These are phyloP conservation scores for Cercocebus atys DNA, from an alignment of 2,113 vertebrate genomes.

Conservation along the genomic window DNA sequence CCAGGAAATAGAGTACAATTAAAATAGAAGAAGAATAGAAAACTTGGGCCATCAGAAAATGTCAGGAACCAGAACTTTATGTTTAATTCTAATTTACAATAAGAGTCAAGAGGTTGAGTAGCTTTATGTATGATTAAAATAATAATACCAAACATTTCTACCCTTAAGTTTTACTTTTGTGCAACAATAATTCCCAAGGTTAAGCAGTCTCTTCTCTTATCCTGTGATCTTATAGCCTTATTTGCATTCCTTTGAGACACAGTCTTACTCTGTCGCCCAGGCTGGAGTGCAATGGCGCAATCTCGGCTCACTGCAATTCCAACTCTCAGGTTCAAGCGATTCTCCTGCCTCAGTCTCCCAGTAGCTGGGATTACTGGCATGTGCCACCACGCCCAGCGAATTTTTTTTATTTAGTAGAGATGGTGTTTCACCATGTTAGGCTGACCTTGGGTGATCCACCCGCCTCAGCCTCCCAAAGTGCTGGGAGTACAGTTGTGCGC, in stretches of 20 bases:
- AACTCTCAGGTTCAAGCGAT: too few relatives aligned
- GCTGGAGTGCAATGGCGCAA: too few relatives aligned
- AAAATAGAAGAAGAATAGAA: background rate
- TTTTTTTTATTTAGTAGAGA: too few relatives aligned
- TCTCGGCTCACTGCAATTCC: too few relatives aligned
- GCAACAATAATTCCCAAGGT: background rate
- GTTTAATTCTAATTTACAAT: constrained; percentile 14
- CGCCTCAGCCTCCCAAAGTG: too few relatives aligned
- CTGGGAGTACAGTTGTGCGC: too few relatives aligned
- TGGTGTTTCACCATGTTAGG: too few relatives aligned
- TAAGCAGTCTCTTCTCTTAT: constrained; percentile 33
- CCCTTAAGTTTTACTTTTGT: constrained; percentile 18
- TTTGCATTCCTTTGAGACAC: background rate
- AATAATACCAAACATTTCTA: background rate
- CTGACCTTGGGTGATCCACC: too few relatives aligned
- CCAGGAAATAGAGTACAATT: background rate
- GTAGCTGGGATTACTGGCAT: too few relatives aligned
- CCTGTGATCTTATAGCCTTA: background rate
- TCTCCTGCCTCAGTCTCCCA: too few relatives aligned
- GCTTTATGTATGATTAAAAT: background rate
- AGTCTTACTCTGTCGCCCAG: too few relatives aligned
- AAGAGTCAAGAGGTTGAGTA: background rate
- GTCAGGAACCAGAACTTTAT: background rate
- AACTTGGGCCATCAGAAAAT: background rate
- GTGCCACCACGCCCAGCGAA: rapidly evolving